These are phyloP conservation scores for Sternarchorhynchus goeldii DNA, from an alignment of 2,797 vertebrate genomes.

Conservation along the genomic window DNA sequence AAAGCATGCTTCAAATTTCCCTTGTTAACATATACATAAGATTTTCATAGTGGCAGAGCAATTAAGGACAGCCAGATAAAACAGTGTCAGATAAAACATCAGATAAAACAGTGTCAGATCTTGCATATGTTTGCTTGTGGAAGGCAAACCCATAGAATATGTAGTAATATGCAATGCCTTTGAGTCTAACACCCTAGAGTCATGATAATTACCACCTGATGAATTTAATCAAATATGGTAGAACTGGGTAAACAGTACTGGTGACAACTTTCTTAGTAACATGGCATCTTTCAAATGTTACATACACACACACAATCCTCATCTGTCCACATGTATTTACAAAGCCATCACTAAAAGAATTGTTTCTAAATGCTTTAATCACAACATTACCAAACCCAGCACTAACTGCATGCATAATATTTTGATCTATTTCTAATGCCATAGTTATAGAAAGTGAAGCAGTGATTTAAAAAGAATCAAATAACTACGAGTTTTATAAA, in stretches of 20 bases:
- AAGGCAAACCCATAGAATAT: not conserved
- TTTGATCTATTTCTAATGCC: not conserved
- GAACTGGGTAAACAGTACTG: not conserved
- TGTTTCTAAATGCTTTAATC: not conserved
- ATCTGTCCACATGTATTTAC: too few relatives aligned
- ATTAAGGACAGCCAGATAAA: not conserved
- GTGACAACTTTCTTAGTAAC: not conserved
- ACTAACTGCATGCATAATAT: not conserved
- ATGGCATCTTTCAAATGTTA: not conserved
- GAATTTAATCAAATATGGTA: not conserved
- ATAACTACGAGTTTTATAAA: not conserved
- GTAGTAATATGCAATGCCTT: not conserved
- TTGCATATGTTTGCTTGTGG: not conserved
- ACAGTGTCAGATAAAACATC: not conserved
- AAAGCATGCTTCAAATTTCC: too few relatives aligned
- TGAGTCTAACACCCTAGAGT: not conserved
- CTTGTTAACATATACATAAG: not conserved
- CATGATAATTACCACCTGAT: not conserved
- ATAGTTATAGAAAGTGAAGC: not conserved
- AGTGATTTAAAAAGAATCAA: not conserved
- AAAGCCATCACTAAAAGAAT: too few relatives aligned
- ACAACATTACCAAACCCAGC: not conserved
- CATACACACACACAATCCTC: too few relatives aligned
- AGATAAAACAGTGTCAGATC: not conserved
- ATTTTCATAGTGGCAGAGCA: not conserved